Base-by-base conservation (phyloP, 1,140 invertebrate species). In the Zaprionus ghesquierei region DNA sequence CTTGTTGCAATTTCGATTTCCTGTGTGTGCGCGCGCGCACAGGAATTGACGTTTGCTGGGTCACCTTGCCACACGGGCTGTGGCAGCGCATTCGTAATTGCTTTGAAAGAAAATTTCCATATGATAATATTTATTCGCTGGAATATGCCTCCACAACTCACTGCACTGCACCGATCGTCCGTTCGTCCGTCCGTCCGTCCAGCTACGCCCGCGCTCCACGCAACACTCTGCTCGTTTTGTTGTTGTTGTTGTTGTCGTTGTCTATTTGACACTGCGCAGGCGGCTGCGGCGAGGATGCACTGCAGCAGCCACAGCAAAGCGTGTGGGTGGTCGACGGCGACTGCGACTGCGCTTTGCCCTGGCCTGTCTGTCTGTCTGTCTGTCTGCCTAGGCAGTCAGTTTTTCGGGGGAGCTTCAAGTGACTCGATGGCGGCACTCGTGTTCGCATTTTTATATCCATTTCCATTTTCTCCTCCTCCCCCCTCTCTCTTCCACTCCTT, bases 121-220 rank as follows among this genome's bases (percentile, higher is more conserved):
- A 89, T 89, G 84, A 89, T 89, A 89, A 89, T 89, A 89, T 89
- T 89, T 89, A 87, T 87, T 89, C 84, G 76, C 62, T 77, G 75
- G 82, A 82, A 86, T 86, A 86, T 87, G 84, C 79, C 73, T 84
- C n/a, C n/a, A 74, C 76, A 84, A 61, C 72, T 69, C 59, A 59
- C 77, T 66, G 80, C n/a, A 38, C 69, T 78, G 75, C n/a, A 65
- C 69, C 31, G 20, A 51, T 59, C 44, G 53, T 56, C 56, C 25
- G 49, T 65, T 69, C 49, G 35, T 54, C 41, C 44, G 53, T 56
- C 56, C 25, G 49, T 65, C 73, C 49, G 35, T 54, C 41, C 51
- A 61, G 69, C 62, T 77, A 85, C 81, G 81, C 81, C 81, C 80
- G 75, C 71, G 82, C 78, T 65, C 69, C 82, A 87, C 82, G 75